Evolutionary conservation across 2,113 vertebrate genomes (phyloP).

Genomic region (Nanorana parkeri): DNA sequence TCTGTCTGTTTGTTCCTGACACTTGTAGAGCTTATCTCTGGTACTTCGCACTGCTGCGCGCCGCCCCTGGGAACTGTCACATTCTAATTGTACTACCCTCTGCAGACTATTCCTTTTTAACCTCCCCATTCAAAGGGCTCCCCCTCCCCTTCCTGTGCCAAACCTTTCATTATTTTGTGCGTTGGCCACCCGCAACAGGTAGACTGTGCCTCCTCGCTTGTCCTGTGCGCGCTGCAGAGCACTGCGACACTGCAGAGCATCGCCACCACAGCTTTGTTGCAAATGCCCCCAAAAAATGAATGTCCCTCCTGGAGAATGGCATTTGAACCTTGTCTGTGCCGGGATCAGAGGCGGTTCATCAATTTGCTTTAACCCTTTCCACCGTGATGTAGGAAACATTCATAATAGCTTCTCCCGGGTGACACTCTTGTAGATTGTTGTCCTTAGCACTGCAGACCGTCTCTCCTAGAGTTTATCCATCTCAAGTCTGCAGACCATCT

Average conservation of each 20-base stretch:
- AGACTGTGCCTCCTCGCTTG: no score
- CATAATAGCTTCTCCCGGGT: not conserved
- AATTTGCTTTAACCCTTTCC: no score
- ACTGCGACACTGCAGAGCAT: not conserved
- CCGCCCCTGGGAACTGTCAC: not conserved
- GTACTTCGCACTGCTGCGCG: not conserved
- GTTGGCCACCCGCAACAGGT: not conserved
- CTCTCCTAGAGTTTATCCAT: not conserved
- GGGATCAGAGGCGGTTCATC: no score
- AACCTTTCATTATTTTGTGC: not conserved
- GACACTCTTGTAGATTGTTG: not conserved
- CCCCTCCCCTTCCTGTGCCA: not conserved
- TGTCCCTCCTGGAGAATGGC: no score
- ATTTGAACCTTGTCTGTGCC: no score
- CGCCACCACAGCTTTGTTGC: not conserved
- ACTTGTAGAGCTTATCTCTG: not conserved
- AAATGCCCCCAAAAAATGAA: not conserved
- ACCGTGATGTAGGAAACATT: no score
- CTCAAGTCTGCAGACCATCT: not conserved
- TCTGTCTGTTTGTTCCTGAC: not conserved
- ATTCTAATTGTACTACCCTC: not conserved
- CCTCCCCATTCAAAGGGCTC: not conserved
- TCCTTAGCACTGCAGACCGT: not conserved
- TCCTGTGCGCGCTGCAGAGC: not conserved
- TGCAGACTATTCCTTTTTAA: not conserved